phyloP scores from a whole-genome alignment of 1,140 invertebrate species.

The Monomorium pharaonis region DNA sequence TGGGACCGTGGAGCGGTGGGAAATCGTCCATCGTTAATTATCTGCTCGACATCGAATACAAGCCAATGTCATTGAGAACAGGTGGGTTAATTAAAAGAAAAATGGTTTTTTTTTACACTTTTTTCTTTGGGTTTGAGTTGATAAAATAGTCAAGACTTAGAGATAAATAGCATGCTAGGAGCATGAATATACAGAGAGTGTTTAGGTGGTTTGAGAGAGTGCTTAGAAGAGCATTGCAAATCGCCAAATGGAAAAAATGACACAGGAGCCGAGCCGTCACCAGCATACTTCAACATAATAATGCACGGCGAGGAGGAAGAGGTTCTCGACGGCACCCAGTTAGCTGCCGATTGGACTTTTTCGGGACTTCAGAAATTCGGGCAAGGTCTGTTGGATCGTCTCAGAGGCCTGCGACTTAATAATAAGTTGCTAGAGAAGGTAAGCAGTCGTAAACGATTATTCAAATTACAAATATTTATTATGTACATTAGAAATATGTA shows the following conservation, averaged over 20 bases:
- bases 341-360: slow-evolving; percentile 97
- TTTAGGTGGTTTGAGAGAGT: slow-evolving; percentile 76
- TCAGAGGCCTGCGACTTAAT: slow-evolving; percentile 93
- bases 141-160: slow-evolving; percentile 44
- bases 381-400: slow-evolving; percentile 94
- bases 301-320: slow-evolving; percentile 95
- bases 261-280: slow-evolving; percentile 96
- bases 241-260: slow-evolving; percentile 74
- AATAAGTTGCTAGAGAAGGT: slow-evolving; percentile 96
- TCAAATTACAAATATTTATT: neutral
- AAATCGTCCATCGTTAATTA: slow-evolving; percentile 98
- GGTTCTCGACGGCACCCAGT: slow-evolving; percentile 95
- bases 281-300: slow-evolving; percentile 96
- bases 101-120: slow-evolving; percentile 14
- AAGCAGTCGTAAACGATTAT: slow-evolving; percentile 60
- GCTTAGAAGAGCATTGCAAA: slow-evolving; percentile 73
- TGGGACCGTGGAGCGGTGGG: slow-evolving; percentile 98
- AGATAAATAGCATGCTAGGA: slow-evolving; percentile 63
- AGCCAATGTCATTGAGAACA: slow-evolving; percentile 92
- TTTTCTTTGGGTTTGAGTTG: slow-evolving; percentile 43
- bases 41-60: slow-evolving; percentile 94
- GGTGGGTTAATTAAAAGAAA: slow-evolving; percentile 86
- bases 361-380: slow-evolving; percentile 97
- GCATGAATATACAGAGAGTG: slow-evolving; percentile 72
- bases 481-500: neutral